Conservation (phyloP, 37 sponge, comb jelly and placozoan genomes). For the Axinella damicornis region DNA sequence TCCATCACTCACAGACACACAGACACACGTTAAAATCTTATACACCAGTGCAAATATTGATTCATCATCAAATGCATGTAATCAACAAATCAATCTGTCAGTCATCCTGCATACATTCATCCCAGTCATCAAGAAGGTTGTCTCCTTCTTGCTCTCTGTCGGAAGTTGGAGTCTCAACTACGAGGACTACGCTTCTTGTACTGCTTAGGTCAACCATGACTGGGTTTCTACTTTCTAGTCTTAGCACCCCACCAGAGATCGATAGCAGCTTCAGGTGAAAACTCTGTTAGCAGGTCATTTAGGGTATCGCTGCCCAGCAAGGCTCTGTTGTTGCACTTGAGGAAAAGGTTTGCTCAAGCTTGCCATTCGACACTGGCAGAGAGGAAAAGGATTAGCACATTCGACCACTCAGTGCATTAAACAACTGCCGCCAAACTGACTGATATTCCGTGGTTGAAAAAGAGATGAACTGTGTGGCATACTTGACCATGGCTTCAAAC, state of each 20-base stretch:
- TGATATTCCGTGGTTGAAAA: constrained; percentile 49
- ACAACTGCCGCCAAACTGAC: constrained; percentile 57
- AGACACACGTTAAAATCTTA: too few species aligned
- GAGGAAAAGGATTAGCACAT: constrained; percentile 53
- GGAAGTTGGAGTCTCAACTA: background rate
- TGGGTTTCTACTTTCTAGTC: constrained; percentile 45
- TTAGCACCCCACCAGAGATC: constrained; percentile 63
- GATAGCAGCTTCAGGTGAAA: constrained; percentile 33
- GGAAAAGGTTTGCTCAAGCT: constrained; percentile 61
- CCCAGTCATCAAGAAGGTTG: background rate
- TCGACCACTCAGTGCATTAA: constrained; percentile 57
- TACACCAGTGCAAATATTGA: too few species aligned
- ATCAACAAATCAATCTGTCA: too few species aligned
- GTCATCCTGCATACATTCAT: background rate
- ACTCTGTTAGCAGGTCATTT: constrained; percentile 33
- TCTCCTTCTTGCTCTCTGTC: background rate
- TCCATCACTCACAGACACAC: too few species aligned
- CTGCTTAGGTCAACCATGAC: constrained; percentile 22
- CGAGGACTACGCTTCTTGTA: background rate
- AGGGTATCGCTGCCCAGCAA: constrained; percentile 19
- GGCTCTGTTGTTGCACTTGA: constrained; percentile 47
- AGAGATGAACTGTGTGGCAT: constrained; percentile 53
- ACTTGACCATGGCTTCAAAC: constrained; percentile 44
- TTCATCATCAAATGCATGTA: too few species aligned
- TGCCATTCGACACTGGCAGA: constrained; percentile 63